These are phyloP conservation scores for Heterodera schachtii DNA, from an alignment of 1,140 invertebrate genomes.

Conservation along the genomic window DNA sequence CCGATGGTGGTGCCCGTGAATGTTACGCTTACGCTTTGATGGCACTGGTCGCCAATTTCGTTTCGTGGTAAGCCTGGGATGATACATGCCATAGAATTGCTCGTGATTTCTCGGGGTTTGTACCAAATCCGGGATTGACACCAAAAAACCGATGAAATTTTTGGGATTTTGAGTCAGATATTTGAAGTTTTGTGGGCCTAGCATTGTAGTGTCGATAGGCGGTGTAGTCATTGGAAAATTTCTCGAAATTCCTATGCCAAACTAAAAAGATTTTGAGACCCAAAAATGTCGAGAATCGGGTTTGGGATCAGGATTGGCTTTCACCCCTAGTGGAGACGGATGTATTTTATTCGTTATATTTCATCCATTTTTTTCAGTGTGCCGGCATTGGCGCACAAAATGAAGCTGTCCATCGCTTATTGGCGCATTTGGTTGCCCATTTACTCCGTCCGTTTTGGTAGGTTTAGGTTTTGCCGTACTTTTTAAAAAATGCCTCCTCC, in stretches of 20 bases:
- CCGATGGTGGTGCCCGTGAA: conserved; percentile 44
- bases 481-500: conserved; percentile 1
- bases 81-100: not conserved
- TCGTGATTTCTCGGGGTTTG: no score
- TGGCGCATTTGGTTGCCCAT: conserved; percentile 55
- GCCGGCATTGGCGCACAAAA: conserved; percentile 49
- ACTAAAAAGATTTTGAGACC: no score
- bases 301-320: not conserved
- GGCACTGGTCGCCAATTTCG: conserved; percentile 48
- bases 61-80: conserved; percentile 49
- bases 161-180: no score
- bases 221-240: no score
- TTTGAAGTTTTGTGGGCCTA: no score
- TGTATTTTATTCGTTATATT: no score
- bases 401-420: conserved; percentile 42
- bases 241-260: no score
- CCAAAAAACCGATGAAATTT: no score
- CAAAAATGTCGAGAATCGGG: no score
- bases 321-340: not conserved
- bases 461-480: conserved; percentile 11
- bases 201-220: no score
- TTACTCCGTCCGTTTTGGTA: conserved; percentile 44
- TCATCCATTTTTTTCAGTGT: conserved; percentile 41
- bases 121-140: no score
- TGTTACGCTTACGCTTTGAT: conserved; percentile 41